Percentiles rank a stretch among this genome's conserved stretches.
Conservation (phyloP, 2,113 vertebrate species). For the Calyptomena viridis region DNA sequence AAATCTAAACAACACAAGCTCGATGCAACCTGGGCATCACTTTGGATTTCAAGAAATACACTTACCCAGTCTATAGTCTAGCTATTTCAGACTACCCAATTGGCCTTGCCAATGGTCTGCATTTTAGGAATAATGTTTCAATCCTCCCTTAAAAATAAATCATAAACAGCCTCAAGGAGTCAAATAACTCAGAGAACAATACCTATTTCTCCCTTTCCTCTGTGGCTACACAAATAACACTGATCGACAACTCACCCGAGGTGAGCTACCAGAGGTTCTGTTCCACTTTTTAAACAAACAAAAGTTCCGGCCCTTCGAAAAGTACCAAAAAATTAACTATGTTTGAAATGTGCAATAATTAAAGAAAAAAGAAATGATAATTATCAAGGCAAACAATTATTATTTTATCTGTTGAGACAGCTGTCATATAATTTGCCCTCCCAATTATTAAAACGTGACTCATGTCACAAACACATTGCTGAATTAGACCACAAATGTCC, state of each 20-base stretch:
- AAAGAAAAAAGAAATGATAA: background rate
- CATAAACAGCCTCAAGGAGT: background rate
- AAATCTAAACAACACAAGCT: background rate
- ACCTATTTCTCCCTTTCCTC: background rate
- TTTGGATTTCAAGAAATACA: background rate
- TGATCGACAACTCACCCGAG: background rate
- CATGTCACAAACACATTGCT: constrained; percentile 23
- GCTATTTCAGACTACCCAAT: background rate
- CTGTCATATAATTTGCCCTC: constrained; percentile 29
- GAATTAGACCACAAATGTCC: constrained; percentile 46
- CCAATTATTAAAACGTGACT: constrained; percentile 43
- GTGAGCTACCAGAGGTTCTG: background rate
- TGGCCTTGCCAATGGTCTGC: background rate
- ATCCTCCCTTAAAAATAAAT: background rate
- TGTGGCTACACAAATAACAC: background rate
- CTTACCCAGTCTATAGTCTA: background rate
- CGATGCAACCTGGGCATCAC: background rate
- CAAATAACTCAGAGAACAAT: background rate
- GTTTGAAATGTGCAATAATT: background rate
- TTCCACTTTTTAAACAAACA: background rate
- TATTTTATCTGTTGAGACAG: constrained; percentile 14
- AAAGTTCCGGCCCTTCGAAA: background rate
- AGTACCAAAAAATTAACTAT: background rate
- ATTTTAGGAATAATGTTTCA: background rate
- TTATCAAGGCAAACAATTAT: constrained; percentile 16